Evolutionary conservation across 2,797 vertebrate species (phyloP).

Genomic region (Oceanodroma leucorhoa): DNA sequence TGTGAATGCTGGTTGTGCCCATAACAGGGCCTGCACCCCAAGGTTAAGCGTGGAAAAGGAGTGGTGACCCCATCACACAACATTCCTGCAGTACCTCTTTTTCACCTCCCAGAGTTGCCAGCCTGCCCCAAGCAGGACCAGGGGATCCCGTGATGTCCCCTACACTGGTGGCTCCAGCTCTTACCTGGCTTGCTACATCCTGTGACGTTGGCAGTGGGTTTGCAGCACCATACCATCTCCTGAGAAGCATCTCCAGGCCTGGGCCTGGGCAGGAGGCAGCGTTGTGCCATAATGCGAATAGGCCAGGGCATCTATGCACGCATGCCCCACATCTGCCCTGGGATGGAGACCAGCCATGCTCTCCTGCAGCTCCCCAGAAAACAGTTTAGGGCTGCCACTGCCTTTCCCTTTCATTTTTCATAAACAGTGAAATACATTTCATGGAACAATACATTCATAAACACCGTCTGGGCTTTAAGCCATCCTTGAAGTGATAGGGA

Average conservation of each 20-base stretch:
- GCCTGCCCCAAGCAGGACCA: not conserved
- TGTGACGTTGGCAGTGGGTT: not conserved
- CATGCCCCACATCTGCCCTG: not conserved
- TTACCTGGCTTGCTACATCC: not conserved
- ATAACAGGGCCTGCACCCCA: not conserved
- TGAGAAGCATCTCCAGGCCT: not conserved
- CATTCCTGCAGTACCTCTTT: not conserved
- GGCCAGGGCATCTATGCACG: not conserved
- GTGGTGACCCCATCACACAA: not conserved
- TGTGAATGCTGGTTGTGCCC: not conserved
- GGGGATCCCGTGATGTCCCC: not conserved
- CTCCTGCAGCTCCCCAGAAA: not conserved
- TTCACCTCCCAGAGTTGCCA: not conserved
- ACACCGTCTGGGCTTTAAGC: not conserved
- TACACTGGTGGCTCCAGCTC: not conserved
- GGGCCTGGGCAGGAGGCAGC: not conserved
- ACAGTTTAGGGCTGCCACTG: not conserved
- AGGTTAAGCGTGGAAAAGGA: not conserved
- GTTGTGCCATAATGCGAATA: accelerated
- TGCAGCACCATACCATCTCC: not conserved
- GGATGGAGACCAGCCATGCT: not conserved
- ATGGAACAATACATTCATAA: not conserved
- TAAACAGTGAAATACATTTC: no score
- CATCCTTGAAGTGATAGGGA: not conserved
- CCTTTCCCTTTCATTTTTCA: no score